Conservation (phyloP, 2,113 vertebrate species). For the Lepus europaeus region DNA sequence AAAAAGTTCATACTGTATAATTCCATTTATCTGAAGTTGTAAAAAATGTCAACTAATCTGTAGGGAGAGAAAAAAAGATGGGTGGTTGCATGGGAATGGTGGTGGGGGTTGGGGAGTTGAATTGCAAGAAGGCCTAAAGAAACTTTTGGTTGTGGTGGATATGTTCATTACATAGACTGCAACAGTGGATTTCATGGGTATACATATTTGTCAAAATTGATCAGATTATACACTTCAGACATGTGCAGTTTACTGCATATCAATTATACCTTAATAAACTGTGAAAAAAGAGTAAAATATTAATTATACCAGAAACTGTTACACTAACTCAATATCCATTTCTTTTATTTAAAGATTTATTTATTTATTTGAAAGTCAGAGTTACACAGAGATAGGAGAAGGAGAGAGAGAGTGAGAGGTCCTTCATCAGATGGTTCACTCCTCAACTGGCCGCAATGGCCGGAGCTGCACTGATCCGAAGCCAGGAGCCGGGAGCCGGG, state of each 20-base stretch:
- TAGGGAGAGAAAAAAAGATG: not conserved
- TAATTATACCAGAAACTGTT: constrained; percentile 36
- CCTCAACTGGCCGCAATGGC: too few relatives aligned
- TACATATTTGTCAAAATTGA: constrained; percentile 43
- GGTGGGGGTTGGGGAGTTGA: not conserved
- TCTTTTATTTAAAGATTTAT: not conserved
- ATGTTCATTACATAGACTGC: constrained; percentile 32
- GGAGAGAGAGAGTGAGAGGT: too few relatives aligned
- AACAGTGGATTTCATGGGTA: constrained; percentile 28
- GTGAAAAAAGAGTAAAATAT: constrained; percentile 51
- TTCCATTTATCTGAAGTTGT: constrained; percentile 43
- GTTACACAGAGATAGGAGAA: too few relatives aligned
- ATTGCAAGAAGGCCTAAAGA: constrained; percentile 6
- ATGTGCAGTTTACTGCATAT: not conserved
- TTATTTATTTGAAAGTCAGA: too few relatives aligned
- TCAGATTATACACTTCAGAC: constrained; percentile 41
- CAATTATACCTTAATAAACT: constrained; percentile 29
- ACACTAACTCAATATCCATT: constrained; percentile 22
- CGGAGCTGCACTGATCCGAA: too few relatives aligned
- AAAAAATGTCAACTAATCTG: constrained; percentile 43
- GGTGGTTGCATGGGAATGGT: not conserved
- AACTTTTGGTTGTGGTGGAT: not conserved
- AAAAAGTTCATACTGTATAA: not conserved
- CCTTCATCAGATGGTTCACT: too few relatives aligned
- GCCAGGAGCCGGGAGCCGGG: too few relatives aligned